Base-by-base conservation (phyloP, 1,140 invertebrate genomes). In the Antheraea mylitta region DNA sequence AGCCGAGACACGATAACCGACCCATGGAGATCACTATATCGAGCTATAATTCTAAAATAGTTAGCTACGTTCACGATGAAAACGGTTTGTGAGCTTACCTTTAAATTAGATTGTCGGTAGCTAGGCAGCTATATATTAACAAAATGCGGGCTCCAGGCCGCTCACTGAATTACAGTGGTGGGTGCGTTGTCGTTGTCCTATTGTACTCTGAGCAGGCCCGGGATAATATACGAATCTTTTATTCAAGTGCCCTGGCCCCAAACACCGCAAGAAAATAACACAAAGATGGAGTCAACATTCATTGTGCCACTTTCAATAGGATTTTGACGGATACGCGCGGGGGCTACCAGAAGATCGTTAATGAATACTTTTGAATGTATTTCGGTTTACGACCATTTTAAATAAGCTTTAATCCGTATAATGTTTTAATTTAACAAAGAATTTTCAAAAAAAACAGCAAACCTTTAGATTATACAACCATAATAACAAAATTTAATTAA, bases 191-290 rank as follows among this genome's bases (percentile, higher is more conserved):
- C 82, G 82, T 73, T 79, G 68, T 74, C 75, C 85, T 67, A 90
- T 90, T 90, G 87, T 90, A 76, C 75, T 81, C 72, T 45, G 75
- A 68, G 67, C 76, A 70, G 81, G 82, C 71, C 75, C 70, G 75
- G 85, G 78, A 90, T 89, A 88, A 90, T 89, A 85, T 85, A 86
- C 82, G 80, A 87, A 91, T 91, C 88, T 91, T 90, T 90, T 90
- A 91, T 91, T 91, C 88, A 91, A 88, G 85, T 90, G 83, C 86
- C 78, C 80, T 83, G 80, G 79, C 79, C 86, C 80, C 77, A 72
- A 86, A 84, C 79, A 75, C 79, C 80, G 72, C 80, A 87, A 89
- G 82, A 83, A 86, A 89, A 87, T 87, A 90, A 87, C 71, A 80
- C 79, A 85, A 84, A 87, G 81, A 87, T 85, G 85, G 77, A 91